Conservation (phyloP, 23 tunicate species). For the Clavelina lepadiformis region DNA sequence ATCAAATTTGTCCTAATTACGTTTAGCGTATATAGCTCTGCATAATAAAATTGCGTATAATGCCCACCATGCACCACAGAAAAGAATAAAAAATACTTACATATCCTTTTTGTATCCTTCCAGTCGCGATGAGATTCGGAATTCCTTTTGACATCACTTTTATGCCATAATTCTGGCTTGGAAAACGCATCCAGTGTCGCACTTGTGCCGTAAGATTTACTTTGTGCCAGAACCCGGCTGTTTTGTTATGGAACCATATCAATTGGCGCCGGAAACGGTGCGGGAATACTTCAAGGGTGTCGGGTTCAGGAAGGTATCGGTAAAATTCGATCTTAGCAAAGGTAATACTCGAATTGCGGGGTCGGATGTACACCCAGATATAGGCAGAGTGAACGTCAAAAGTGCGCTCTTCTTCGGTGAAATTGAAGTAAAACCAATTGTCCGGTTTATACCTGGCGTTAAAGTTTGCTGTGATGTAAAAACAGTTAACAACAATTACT, state of each 20-base stretch:
- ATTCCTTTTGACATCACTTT: slow-evolving; percentile 5
- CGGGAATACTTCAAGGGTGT: too few species aligned
- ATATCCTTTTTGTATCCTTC: slow-evolving; percentile 3
- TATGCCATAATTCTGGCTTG: slow-evolving; percentile 7
- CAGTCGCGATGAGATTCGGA: slow-evolving; percentile 7
- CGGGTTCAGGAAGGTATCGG: background rate
- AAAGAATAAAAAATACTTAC: slow-evolving; percentile 9
- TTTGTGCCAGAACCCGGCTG: too few species aligned
- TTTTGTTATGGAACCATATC: too few species aligned
- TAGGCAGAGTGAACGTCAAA: slow-evolving; percentile 9
- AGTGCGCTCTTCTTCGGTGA: slow-evolving; percentile 16
- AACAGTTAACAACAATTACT: background rate
- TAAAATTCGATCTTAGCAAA: slow-evolving; percentile 3
- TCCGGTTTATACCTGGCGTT: background rate
- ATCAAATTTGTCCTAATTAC: too few species aligned
- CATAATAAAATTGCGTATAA: too few species aligned
- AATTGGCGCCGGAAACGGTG: too few species aligned
- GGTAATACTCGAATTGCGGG: background rate
- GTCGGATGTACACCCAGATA: slow-evolving; percentile 13
- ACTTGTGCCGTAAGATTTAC: background rate
- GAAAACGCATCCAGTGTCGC: slow-evolving; percentile 3
- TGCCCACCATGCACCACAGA: too few species aligned
- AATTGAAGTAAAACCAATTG: slow-evolving; percentile 20
- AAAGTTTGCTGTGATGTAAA: slow-evolving; percentile 11
- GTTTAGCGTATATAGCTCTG: too few species aligned